Evolutionary conservation across 2,797 vertebrate genomes (phyloP).

Genomic region (Lepilemur septentrionalis): DNA sequence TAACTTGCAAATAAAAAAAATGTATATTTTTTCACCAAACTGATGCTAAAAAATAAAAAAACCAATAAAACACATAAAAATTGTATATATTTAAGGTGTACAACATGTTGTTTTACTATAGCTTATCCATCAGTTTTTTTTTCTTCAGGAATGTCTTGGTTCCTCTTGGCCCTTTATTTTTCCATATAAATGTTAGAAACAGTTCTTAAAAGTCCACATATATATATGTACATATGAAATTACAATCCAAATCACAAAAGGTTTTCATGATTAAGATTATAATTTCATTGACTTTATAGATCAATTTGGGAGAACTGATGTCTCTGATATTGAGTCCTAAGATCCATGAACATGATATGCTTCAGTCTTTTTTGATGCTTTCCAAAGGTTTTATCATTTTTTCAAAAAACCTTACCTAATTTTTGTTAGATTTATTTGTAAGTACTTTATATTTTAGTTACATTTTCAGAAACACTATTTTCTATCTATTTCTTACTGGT

Average conservation of each 20-base stretch:
- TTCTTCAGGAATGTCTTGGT: background rate
- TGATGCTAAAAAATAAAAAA: too few relatives aligned
- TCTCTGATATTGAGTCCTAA: background rate
- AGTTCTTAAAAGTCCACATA: background rate
- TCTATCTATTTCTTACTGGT: background rate
- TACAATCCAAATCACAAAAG: background rate
- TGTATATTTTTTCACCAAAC: background rate
- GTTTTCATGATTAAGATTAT: background rate
- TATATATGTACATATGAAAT: background rate
- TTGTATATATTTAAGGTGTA: background rate
- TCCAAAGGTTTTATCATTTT: background rate
- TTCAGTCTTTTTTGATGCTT: background rate
- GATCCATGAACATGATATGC: background rate
- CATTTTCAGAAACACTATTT: background rate
- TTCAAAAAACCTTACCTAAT: background rate
- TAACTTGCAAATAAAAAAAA: background rate
- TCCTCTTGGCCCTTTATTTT: background rate
- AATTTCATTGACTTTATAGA: background rate
- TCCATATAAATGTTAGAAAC: background rate
- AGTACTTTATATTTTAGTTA: background rate
- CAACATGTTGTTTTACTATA: background rate
- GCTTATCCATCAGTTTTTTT: background rate
- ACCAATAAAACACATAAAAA: background rate
- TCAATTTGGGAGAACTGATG: background rate
- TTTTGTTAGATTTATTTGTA: background rate